Conservation (phyloP, 2,797 vertebrate genomes). For the Myotis planiceps region DNA sequence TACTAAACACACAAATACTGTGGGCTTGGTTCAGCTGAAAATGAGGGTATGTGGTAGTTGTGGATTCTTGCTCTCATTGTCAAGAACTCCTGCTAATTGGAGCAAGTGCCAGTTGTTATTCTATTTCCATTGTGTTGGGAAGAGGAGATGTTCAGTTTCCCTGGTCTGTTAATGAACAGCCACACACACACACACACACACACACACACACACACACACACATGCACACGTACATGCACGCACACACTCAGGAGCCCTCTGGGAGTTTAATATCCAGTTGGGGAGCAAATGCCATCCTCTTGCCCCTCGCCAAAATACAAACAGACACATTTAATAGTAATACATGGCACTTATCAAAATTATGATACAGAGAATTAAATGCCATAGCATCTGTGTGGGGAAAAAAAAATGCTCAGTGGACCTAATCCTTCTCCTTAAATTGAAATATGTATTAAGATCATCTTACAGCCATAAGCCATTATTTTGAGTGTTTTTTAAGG, state of each 20-base stretch:
- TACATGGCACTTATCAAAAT: neutral
- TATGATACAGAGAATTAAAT: neutral
- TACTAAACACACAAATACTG: neutral
- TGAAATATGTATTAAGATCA: neutral
- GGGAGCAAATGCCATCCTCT: neutral
- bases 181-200: neutral
- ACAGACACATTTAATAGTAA: neutral
- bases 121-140: conserved; percentile 24
- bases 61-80: conserved; percentile 62
- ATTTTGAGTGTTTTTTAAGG: neutral
- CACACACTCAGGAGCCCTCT: neutral
- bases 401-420: neutral
- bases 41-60: conserved; percentile 25
- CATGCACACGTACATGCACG: neutral
- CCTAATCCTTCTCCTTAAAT: neutral
- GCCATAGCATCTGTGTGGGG: neutral
- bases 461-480: neutral
- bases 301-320: neutral
- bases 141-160: conserved; percentile 59
- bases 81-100: neutral
- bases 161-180: conserved; percentile 74
- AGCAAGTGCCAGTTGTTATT: conserved; percentile 27
- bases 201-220: neutral
- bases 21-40: conserved; percentile 26
- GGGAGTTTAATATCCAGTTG: neutral